These are phyloP conservation scores for Xiphias gladius DNA, from an alignment of 2,113 vertebrate genomes.

Conservation along the genomic window DNA sequence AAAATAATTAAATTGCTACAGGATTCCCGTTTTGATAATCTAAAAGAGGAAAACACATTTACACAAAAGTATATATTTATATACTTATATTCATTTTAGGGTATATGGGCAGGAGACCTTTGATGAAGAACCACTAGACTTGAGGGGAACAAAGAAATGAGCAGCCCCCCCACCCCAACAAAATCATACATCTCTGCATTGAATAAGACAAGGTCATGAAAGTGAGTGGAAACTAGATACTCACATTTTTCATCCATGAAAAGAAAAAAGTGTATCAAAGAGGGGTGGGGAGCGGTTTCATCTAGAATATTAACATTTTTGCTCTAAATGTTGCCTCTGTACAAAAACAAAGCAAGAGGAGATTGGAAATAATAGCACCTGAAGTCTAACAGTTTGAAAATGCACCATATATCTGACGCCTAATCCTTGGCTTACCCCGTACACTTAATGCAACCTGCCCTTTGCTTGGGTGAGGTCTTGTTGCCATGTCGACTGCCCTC, in stretches of 20 bases:
- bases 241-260: constrained; percentile 56
- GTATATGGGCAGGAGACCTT: constrained; percentile 72
- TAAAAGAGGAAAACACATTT: constrained; percentile 84
- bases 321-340: constrained; percentile 75
- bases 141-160: constrained; percentile 62
- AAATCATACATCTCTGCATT: constrained; percentile 62
- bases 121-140: constrained; percentile 72
- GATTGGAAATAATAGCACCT: constrained; percentile 82
- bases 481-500: constrained; percentile 64
- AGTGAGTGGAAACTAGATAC: constrained; percentile 57
- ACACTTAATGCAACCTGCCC: constrained; percentile 62
- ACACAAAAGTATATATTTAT: constrained; percentile 86
- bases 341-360: constrained; percentile 76
- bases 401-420: constrained; percentile 68
- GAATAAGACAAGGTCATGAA: constrained; percentile 53
- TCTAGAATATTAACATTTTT: constrained; percentile 69
- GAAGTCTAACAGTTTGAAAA: constrained; percentile 76
- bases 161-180: constrained; percentile 13
- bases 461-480: constrained; percentile 55
- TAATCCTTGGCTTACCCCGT: constrained; percentile 43
- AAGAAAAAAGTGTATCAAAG: constrained; percentile 71
- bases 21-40: constrained; percentile 75
- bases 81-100: constrained; percentile 81
- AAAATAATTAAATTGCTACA: constrained; percentile 89
- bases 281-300: constrained; percentile 40